phyloP scores from a whole-genome alignment of 30 jellyfish, hydroid and myxozoan species.

The Turritopsis dohrnii region DNA sequence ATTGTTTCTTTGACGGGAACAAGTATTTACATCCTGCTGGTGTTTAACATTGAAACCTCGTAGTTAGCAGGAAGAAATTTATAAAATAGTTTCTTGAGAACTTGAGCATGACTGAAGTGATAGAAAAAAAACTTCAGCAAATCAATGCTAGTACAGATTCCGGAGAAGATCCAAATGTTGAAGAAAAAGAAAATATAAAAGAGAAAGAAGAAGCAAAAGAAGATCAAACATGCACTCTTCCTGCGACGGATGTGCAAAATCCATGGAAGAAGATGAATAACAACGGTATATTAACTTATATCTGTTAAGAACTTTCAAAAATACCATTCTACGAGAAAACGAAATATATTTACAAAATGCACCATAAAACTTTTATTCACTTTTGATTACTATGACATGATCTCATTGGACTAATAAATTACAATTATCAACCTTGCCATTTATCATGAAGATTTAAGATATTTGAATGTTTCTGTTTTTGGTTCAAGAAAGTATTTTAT shows the following conservation, averaged over 20 bases:
- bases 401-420: no score
- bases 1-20: neutral
- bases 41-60: neutral
- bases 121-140: slow-evolving; percentile 3
- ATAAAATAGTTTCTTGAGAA: neutral
- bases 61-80: neutral
- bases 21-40: neutral
- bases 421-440: no score
- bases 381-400: no score
- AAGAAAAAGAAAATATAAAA: neutral
- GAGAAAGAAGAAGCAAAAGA: neutral
- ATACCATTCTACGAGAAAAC: no score
- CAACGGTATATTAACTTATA: neutral
- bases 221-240: neutral
- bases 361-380: no score
- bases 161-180: neutral
- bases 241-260: neutral
- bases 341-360: no score
- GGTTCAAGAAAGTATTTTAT: no score
- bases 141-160: neutral
- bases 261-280: slow-evolving; percentile 13
- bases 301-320: no score
- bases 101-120: slow-evolving; percentile 8
- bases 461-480: no score
- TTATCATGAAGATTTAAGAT: no score